Percentiles rank a stretch among this genome's conserved stretches.
Evolutionary conservation across 1,140 invertebrate genomes (phyloP).

Genomic region (Neotoxoptera formosana): DNA sequence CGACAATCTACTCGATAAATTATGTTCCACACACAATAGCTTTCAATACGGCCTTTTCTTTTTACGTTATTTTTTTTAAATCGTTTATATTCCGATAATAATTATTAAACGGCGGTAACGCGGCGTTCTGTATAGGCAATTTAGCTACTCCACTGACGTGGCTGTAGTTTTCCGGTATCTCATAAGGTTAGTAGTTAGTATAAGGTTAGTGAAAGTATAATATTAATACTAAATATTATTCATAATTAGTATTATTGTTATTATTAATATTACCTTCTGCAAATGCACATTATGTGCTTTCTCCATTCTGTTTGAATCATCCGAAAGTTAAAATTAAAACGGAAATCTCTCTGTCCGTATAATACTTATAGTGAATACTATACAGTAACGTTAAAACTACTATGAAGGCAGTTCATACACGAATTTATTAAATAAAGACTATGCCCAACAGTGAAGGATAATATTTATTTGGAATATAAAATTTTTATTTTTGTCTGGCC

Average conservation of each 20-base stretch:
- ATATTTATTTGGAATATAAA: too few relatives aligned
- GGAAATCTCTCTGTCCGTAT: not conserved
- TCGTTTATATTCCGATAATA: not conserved
- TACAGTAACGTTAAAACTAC: not conserved
- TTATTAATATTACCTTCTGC: not conserved
- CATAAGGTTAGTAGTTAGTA: too few relatives aligned
- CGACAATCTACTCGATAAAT: not conserved
- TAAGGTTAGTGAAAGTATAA: not conserved
- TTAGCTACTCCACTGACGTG: not conserved
- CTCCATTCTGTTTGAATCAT: not conserved
- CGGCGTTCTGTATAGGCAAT: not conserved
- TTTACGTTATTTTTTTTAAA: not conserved
- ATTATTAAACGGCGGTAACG: not conserved
- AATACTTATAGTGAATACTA: not conserved
- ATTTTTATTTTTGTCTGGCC: too few relatives aligned
- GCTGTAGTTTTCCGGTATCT: not conserved
- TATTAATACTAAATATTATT: not conserved
- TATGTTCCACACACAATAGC: not conserved
- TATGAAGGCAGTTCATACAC: not conserved
- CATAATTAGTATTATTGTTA: not conserved
- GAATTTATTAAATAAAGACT: not conserved
- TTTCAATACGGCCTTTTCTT: not conserved
- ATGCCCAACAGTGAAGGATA: not conserved
- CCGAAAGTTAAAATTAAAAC: not conserved
- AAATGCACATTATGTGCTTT: not conserved